These are phyloP conservation scores for Strix occidentalis DNA, from an alignment of 2,797 vertebrate species.

Conservation along the genomic window DNA sequence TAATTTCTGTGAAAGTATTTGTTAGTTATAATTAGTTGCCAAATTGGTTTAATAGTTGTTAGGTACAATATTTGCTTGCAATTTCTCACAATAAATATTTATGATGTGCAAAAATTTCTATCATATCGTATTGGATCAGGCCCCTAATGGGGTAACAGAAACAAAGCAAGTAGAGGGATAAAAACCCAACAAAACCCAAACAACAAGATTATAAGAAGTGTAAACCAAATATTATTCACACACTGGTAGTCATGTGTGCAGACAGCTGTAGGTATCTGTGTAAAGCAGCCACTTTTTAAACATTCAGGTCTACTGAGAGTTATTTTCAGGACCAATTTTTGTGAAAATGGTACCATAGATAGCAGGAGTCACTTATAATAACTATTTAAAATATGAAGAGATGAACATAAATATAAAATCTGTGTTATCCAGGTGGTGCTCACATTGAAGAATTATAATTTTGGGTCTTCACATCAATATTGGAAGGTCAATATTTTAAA, in stretches of 20 bases:
- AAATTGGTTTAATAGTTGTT: background rate
- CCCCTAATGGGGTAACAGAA: background rate
- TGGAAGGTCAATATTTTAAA: background rate
- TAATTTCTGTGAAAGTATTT: background rate
- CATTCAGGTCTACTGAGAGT: background rate
- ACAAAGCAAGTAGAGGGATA: background rate
- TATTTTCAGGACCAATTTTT: background rate
- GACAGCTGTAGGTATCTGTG: background rate
- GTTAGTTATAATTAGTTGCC: background rate
- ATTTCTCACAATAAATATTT: slow-evolving; percentile 4
- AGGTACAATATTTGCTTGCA: background rate
- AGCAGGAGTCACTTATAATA: background rate
- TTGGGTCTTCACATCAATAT: background rate
- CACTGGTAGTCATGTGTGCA: background rate
- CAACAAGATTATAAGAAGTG: background rate
- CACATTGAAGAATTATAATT: background rate
- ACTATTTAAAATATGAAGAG: background rate
- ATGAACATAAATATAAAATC: background rate
- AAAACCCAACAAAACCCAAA: background rate
- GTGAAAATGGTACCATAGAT: background rate
- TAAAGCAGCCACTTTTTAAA: background rate
- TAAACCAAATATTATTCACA: background rate
- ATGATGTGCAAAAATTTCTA: background rate
- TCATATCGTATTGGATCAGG: background rate
- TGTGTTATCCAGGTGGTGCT: background rate